Base-by-base conservation (phyloP, 2,797 vertebrate genomes). In the Bryconaethiops microstoma region DNA sequence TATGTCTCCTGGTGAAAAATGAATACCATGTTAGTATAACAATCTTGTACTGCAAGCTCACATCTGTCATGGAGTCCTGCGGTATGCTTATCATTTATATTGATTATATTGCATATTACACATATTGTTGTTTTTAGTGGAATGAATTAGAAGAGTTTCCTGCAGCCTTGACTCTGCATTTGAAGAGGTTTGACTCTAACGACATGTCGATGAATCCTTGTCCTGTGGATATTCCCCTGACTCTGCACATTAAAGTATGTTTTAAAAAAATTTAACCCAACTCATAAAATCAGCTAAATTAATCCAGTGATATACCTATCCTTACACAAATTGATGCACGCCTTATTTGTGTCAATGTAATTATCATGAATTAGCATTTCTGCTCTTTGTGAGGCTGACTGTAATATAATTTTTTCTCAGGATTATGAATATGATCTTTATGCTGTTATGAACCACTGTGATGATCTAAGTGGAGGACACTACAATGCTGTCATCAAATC, bases 171-270 rank as follows among this genome's bases (percentile, higher is more conserved):
- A 81, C 77, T 63, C 83, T 95, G 68, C 89, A 92, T 74, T 83
- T 93, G 57, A 94, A 94, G 90, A 90, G 88, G 59, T 94, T 94
- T 88, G 79, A 90, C 10, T 92, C 93, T 82, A 81, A 90, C 82
- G 90, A 87, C 68, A 0, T 0, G 0, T 13, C 16, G 64, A 92
- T 90, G 92, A 91, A 86, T 83, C 55, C 77, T 67, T 19, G 81
- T 45, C 0, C 0, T 2, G 86, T 93, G 71, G 50, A 77, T 6
- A 80, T 94, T 60, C 92, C 92, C 19, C 7, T 0, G 25, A 80
- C 5, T 0, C 60, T 95, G 2, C 39, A 78, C 9, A 79, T 88
- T 19, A 54, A 79, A 79, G 23, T 85, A 73, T 39, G 29, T 57
- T 48, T 48, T 29, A 45, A 63, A 39, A 14, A n/a, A n/a, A n/a